These are phyloP conservation scores for Meriones unguiculatus DNA, from an alignment of 2,113 vertebrate genomes.

Conservation along the genomic window DNA sequence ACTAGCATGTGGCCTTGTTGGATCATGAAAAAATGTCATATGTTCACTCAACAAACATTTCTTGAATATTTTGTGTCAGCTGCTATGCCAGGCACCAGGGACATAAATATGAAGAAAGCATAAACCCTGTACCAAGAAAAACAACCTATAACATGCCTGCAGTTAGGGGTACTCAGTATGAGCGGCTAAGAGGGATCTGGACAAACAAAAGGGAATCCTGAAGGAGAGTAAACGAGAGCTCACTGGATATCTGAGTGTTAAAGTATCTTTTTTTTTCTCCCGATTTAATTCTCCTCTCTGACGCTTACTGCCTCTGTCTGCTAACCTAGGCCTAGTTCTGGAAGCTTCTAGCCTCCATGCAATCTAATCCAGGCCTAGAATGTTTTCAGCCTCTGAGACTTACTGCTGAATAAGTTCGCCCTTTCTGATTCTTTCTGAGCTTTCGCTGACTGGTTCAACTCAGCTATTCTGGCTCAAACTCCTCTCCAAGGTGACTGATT, in stretches of 20 bases:
- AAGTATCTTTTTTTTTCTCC: too few relatives aligned
- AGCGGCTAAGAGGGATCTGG: neutral
- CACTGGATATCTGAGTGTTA: neutral
- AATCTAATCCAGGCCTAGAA: too few relatives aligned
- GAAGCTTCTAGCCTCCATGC: too few relatives aligned
- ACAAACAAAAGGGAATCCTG: neutral
- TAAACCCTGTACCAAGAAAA: neutral
- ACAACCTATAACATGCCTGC: neutral
- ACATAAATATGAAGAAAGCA: neutral
- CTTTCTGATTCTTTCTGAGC: too few relatives aligned
- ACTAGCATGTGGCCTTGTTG: neutral
- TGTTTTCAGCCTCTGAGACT: too few relatives aligned
- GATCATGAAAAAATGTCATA: neutral
- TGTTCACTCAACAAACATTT: constrained; percentile 16
- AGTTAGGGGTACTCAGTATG: neutral
- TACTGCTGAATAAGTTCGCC: too few relatives aligned
- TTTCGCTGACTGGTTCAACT: too few relatives aligned
- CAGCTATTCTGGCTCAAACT: too few relatives aligned
- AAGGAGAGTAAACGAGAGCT: neutral
- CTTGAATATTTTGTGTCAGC: neutral
- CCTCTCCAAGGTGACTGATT: too few relatives aligned
- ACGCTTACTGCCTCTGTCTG: too few relatives aligned
- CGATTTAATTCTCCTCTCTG: too few relatives aligned
- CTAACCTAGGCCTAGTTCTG: too few relatives aligned
- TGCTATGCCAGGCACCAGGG: neutral